Base-by-base conservation (phyloP, 2,797 vertebrate species). In the Sebastes steindachneri region DNA sequence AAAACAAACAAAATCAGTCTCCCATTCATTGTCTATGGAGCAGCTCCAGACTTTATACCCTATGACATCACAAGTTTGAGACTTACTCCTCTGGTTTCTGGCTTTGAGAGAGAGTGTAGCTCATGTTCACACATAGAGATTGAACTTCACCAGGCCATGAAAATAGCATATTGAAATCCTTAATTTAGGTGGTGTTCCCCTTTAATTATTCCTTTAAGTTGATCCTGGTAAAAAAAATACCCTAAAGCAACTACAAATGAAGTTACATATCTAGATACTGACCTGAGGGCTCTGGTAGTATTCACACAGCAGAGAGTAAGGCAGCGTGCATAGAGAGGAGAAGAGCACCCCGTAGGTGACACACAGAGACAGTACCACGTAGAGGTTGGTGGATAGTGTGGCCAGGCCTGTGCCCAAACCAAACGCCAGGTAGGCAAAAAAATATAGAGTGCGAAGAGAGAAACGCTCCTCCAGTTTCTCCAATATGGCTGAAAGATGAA, bases 281-380 rank as follows among this genome's bases (percentile, higher is more conserved):
- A 99, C 99, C 97, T 98, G 96, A 9, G 94, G 97, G 90, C 96
- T 98, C 96, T 99, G 99, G 96, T 99, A 99, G 96, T 99, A 99
- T 93, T 99, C 99, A 3, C 99, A 99, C 69, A 99, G 97, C 80
- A 99, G 97, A 14, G 98, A 99, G 95, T 99, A 99, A 88, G 99
- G 99, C 95, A 99, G 96, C 0, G 98, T 99, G 94, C 99, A 99
- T 55, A 99, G 96, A 0, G 99, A 99, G 72, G 99, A 98, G 53
- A 99, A 99, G 66, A 99, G 95, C 57, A 99, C 94, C 19, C 99
- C 99, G 0, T 99, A 98, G 86, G 98, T 99, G 68, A 97, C 89
- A 3, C 98, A 99, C 5, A 99, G 96, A 0, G 97, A 97, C 82
- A 99, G 96, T 78, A 99, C 95, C 92, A 99, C 96, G 0, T 99